Conservation (phyloP, 2,888 invertebrate species). For the Brenthis ino region DNA sequence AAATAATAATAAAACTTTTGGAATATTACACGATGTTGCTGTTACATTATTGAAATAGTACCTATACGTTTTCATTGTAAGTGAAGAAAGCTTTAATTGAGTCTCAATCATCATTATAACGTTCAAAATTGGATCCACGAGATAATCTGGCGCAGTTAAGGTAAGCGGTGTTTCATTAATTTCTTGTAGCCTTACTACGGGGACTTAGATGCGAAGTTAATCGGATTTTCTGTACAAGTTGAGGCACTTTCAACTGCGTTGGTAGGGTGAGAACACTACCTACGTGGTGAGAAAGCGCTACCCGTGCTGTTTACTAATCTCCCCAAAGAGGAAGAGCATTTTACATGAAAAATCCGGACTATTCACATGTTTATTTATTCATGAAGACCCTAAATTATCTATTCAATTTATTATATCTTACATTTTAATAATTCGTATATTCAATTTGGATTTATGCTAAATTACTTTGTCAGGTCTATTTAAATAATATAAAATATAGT, state of each 20-base stretch:
- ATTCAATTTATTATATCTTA: too few species aligned
- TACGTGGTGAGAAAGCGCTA: constrained; percentile 11
- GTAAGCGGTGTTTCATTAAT: constrained; percentile 54
- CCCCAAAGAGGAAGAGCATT: constrained; percentile 12
- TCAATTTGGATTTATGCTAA: too few species aligned
- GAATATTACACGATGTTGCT: not conserved
- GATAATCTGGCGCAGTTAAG: constrained; percentile 48
- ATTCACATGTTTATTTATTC: too few species aligned
- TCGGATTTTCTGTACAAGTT: constrained; percentile 49
- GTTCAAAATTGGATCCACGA: constrained; percentile 41
- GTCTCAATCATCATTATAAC: constrained; percentile 48
- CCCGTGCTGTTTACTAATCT: constrained; percentile 26
- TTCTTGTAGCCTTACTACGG: constrained; percentile 48
- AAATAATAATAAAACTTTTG: not conserved
- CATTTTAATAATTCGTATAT: too few species aligned
- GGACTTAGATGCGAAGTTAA: constrained; percentile 52
- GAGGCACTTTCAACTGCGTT: constrained; percentile 43
- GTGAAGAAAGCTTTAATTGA: constrained; percentile 38
- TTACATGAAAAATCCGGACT: not conserved
- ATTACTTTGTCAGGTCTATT: too few species aligned
- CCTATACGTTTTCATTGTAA: constrained; percentile 20
- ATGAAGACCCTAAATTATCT: too few species aligned
- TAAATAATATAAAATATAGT: too few species aligned
- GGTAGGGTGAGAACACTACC: constrained; percentile 33
- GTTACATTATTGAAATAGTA: constrained; percentile 2